These are phyloP conservation scores for Nomada fabriciana DNA, from an alignment of 2,888 invertebrate genomes.

Conservation along the genomic window DNA sequence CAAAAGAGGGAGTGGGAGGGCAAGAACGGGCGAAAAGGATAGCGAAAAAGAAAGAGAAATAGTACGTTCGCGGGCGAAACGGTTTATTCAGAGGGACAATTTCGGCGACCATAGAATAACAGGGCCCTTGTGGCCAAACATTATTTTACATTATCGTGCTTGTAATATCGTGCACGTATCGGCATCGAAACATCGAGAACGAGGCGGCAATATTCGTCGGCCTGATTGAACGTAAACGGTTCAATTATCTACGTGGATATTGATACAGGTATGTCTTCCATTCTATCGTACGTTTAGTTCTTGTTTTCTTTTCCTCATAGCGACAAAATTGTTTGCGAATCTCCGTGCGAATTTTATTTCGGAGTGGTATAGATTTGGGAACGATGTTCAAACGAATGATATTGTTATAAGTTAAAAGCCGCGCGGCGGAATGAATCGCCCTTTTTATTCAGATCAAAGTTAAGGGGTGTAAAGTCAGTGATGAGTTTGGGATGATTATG, in stretches of 20 bases:
- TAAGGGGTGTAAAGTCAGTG: not conserved
- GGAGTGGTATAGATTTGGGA: too few species aligned
- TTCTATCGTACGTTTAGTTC: not conserved
- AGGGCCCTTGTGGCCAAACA: not conserved
- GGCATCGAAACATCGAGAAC: not conserved
- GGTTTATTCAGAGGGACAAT: not conserved
- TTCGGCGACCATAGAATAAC: not conserved
- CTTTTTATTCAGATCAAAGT: too few species aligned
- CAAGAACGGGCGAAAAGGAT: too few species aligned
- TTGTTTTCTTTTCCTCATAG: too few species aligned
- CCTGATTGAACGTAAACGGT: constrained; percentile 2
- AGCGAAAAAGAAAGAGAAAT: too few species aligned
- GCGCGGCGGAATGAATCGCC: too few species aligned
- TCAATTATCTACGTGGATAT: constrained; percentile 18
- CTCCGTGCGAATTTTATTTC: too few species aligned
- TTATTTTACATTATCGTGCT: not conserved
- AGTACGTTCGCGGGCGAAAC: not conserved
- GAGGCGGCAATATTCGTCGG: not conserved
- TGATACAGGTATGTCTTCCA: constrained; percentile 11
- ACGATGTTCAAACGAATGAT: too few species aligned
- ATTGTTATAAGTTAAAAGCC: too few species aligned
- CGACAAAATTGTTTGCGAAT: too few species aligned
- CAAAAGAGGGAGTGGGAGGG: too few species aligned
- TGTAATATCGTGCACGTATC: not conserved
- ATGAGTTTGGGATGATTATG: not conserved